Conservation (phyloP, 1,140 invertebrate species). For the Gryon sp. region DNA sequence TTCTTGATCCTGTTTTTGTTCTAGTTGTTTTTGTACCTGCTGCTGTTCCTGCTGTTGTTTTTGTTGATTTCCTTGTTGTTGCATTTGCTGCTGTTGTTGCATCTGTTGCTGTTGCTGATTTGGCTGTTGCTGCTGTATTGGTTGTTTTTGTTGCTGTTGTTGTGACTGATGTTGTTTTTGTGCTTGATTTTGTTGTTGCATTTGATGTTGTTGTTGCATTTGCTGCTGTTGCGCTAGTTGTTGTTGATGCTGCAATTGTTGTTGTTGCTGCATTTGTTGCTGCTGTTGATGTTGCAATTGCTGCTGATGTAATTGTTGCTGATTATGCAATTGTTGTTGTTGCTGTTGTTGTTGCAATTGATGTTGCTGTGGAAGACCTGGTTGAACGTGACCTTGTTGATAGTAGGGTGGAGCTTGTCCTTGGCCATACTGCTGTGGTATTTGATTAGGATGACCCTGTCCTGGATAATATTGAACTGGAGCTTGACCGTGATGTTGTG, state of each 20-base stretch:
- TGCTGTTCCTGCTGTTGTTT: constrained; percentile 3
- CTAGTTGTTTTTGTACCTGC: constrained; percentile 16
- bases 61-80: background rate
- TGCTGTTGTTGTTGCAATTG: constrained; percentile 58
- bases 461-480: constrained; percentile 63
- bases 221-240: constrained; percentile 59
- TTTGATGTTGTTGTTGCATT: constrained; percentile 37
- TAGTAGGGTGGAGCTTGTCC: constrained; percentile 47
- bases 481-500: constrained; percentile 60
- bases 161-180: constrained; percentile 64
- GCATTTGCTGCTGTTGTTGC: constrained; percentile 37
- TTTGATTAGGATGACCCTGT: constrained; percentile 60
- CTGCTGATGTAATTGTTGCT: constrained; percentile 31
- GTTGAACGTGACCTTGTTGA: constrained; percentile 59
- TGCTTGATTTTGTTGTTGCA: constrained; percentile 55
- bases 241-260: constrained; percentile 13
- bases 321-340: constrained; percentile 31
- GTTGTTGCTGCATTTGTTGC: constrained; percentile 42
- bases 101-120: constrained; percentile 3
- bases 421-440: constrained; percentile 30
- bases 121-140: constrained; percentile 7
- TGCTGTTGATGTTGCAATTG: constrained; percentile 56
- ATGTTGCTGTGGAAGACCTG: constrained; percentile 72
- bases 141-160: constrained; percentile 29
- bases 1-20: constrained; percentile 21